Percentiles rank a stretch among this genome's conserved stretches.
Conservation (phyloP, 2,888 invertebrate species). For the Steinernema scapterisci region DNA sequence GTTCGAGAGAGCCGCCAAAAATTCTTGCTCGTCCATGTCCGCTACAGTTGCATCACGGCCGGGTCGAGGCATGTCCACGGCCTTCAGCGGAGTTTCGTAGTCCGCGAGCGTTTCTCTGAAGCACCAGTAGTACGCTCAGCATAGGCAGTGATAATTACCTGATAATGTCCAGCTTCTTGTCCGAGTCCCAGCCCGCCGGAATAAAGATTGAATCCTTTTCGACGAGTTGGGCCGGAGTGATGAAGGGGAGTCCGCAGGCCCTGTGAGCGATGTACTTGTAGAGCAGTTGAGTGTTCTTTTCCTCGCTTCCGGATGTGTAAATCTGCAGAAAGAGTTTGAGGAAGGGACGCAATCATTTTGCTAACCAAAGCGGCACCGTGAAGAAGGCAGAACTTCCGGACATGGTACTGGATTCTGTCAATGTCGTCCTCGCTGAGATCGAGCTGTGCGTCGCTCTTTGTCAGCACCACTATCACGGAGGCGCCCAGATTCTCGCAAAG, state of each 20-base stretch:
- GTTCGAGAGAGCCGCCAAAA: background rate
- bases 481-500: conserved; percentile 61
- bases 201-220: conserved; percentile 63
- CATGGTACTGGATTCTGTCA: conserved; percentile 57
- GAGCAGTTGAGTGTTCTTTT: conserved; percentile 52
- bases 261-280: conserved; percentile 65
- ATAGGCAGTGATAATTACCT: conserved; percentile 43
- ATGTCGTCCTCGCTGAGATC: conserved; percentile 52
- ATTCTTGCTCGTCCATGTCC: conserved; percentile 22
- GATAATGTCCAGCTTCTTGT: conserved; percentile 61
- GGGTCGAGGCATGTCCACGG: conserved; percentile 5
- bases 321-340: conserved; percentile 40
- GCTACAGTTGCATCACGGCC: background rate
- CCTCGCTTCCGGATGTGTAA: conserved; percentile 50
- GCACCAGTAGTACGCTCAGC: conserved; percentile 27
- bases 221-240: conserved; percentile 60
- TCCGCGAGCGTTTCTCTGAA: conserved; percentile 6
- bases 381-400: conserved; percentile 60
- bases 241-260: conserved; percentile 61
- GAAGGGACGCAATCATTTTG: background rate
- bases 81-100: conserved; percentile 11
- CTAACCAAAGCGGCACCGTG: conserved; percentile 62
- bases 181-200: conserved; percentile 65
- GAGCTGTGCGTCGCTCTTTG: conserved; percentile 55
- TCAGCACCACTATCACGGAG: conserved; percentile 59